Percentiles rank a stretch among this genome's conserved stretches.
These are phyloP conservation scores for Parascotia fuliginaria DNA, from an alignment of 2,888 invertebrate genomes.

Conservation along the genomic window DNA sequence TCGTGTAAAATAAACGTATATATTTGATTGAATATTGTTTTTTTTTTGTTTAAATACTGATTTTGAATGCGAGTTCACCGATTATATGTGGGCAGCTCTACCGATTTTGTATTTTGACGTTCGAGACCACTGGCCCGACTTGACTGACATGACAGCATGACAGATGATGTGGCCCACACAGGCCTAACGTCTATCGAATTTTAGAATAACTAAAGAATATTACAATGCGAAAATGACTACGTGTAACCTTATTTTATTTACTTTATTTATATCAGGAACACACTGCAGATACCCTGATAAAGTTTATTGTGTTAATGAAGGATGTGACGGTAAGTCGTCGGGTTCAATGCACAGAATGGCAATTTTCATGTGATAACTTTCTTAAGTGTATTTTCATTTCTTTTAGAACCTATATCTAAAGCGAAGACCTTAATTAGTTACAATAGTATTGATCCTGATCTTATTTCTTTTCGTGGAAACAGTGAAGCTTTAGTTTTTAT, in stretches of 20 bases:
- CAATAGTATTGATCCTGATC: conserved; percentile 78
- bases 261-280: conserved; percentile 64
- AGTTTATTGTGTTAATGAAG: conserved; percentile 89
- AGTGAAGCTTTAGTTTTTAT: conserved; percentile 87
- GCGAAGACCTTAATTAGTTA: conserved; percentile 87
- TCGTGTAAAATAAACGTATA: too few relatives aligned
- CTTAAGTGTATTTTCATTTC: conserved; percentile 36
- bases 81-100: too few relatives aligned
- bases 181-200: conserved; percentile 71
- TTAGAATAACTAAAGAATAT: conserved; percentile 59
- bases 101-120: too few relatives aligned
- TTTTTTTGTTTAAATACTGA: too few relatives aligned
- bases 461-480: conserved; percentile 87
- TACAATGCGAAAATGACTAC: conserved; percentile 81
- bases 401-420: conserved; percentile 87
- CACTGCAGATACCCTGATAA: conserved; percentile 87
- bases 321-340: conserved; percentile 88
- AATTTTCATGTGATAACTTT: conserved; percentile 53
- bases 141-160: too few relatives aligned
- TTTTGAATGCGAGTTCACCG: too few relatives aligned
- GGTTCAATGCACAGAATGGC: conserved; percentile 35
- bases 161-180: conserved; percentile 86
- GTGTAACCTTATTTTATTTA: conserved; percentile 71
- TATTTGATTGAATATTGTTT: too few relatives aligned
- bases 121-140: too few relatives aligned